phyloP scores from a whole-genome alignment of 2,888 invertebrate genomes.

The Chalcis sispes region DNA sequence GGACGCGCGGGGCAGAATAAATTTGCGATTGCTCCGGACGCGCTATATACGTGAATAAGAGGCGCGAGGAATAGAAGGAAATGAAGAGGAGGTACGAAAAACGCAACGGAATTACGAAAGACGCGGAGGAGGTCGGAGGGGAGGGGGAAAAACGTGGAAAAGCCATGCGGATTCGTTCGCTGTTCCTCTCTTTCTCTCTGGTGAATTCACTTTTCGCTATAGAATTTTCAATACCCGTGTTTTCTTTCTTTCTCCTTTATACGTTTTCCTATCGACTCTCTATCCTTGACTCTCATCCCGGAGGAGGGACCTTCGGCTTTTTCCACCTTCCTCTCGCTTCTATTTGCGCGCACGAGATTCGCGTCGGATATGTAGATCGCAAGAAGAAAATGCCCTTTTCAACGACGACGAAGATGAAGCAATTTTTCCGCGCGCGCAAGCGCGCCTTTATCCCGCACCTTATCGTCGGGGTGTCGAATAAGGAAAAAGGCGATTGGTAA shows the following conservation, averaged over 20 bases:
- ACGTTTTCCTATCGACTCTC: neutral
- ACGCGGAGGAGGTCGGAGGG: slow-evolving; percentile 48
- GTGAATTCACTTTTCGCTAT: slow-evolving; percentile 50
- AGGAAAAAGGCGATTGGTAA: too few relatives aligned
- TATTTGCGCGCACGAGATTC: slow-evolving; percentile 49
- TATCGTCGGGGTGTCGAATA: slow-evolving; percentile 49
- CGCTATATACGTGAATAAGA: slow-evolving; percentile 56
- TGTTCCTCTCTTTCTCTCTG: too few relatives aligned
- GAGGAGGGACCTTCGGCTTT: neutral
- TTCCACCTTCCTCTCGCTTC: slow-evolving; percentile 16
- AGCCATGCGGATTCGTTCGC: slow-evolving; percentile 50
- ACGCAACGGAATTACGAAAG: slow-evolving; percentile 54
- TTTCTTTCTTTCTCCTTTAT: slow-evolving; percentile 24
- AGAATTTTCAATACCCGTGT: slow-evolving; percentile 57
- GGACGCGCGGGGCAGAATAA: slow-evolving; percentile 70
- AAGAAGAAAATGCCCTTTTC: slow-evolving; percentile 14
- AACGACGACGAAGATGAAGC: slow-evolving; percentile 14
- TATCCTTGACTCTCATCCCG: neutral
- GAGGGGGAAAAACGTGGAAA: slow-evolving; percentile 52
- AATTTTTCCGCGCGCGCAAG: slow-evolving; percentile 41
- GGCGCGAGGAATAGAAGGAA: slow-evolving; percentile 20
- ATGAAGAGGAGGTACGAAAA: slow-evolving; percentile 58
- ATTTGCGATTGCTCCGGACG: slow-evolving; percentile 71
- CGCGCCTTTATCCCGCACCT: slow-evolving; percentile 49
- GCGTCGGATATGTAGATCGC: slow-evolving; percentile 49